Base-by-base conservation (phyloP, 2,113 vertebrate genomes). In the Nyctibius bracteatus region DNA sequence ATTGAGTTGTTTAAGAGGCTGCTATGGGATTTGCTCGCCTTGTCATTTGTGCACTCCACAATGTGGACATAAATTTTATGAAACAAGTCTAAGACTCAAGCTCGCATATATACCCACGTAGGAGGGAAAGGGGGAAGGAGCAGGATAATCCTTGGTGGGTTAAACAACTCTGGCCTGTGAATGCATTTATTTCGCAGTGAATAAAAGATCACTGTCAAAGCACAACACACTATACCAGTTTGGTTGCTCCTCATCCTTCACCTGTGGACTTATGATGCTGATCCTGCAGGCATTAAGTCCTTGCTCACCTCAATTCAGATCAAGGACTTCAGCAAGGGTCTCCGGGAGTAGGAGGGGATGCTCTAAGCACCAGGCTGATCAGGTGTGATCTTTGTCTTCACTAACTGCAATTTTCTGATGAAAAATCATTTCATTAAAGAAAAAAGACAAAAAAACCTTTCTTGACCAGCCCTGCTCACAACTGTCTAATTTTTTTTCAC, bases 1-100 rank as follows among this genome's bases (percentile, higher is more conserved):
- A 41, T 14, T 67, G 86, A 96, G 78, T 81, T 89, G 62, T 85
- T 96, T 85, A 89, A 94, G 86, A 96, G 55, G 51, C 51, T 78
- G 59, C 39, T 70, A 19, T 6, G 70, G 89, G 80, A 80, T 88
- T 88, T 81, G 71, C 33, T 66, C 6, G 5, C 92, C 58, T 75
- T 68, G 78, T 82, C 91, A 70, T 65, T 55, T 8, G 3, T 2
- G 4, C 22, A 6, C 52, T 80, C 35, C 66, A 30, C 74, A 66
- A 65, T 4, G 5, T 67, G 73, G 35, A 37, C 18, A 27, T 75
- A 62, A 92, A 93, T 96, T 73, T n/a, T 33, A 8, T 18, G 52
- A 80, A 94, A 91, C 44, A 46, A 95, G 95, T 14, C 33, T 31
- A 35, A 72, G 52, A 47, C 8, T 31, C 0, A 0, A 39, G n/a